These are phyloP conservation scores for Esox masquinongy DNA, from an alignment of 2,797 vertebrate species.

Conservation along the genomic window DNA sequence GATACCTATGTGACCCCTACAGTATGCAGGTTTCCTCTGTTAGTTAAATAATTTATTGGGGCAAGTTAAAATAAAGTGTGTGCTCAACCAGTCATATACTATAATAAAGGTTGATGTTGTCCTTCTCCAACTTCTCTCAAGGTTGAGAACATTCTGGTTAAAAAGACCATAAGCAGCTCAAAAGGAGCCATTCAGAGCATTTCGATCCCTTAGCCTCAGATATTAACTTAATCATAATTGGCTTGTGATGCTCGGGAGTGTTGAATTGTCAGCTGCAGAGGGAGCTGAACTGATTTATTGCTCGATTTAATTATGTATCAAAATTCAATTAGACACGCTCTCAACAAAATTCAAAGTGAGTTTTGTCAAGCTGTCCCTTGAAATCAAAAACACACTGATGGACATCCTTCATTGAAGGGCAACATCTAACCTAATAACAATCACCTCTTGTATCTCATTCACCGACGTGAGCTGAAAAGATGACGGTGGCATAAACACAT, in stretches of 20 bases:
- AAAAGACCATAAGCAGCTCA: conserved; percentile 59
- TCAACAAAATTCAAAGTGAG: conserved; percentile 76
- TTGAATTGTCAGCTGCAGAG: conserved; percentile 76
- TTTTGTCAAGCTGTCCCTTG: conserved; percentile 76
- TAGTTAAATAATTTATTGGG: too few relatives aligned
- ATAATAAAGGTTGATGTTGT: conserved; percentile 47
- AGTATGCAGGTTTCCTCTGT: too few relatives aligned
- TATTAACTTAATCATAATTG: conserved; percentile 84
- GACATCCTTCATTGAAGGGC: conserved; percentile 67
- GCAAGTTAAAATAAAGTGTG: too few relatives aligned
- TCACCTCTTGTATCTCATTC: conserved; percentile 43
- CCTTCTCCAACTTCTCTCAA: conserved; percentile 60
- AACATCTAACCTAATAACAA: conserved; percentile 70
- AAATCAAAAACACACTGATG: conserved; percentile 68
- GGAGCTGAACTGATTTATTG: conserved; percentile 82
- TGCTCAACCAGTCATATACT: too few relatives aligned
- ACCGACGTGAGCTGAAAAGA: conserved; percentile 37
- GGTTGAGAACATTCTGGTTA: conserved; percentile 65
- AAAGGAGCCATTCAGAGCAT: conserved; percentile 62
- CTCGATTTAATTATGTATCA: conserved; percentile 86
- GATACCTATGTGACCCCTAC: too few relatives aligned
- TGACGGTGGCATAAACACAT: conserved; percentile 25
- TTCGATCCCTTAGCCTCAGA: conserved; percentile 71
- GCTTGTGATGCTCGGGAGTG: conserved; percentile 76
- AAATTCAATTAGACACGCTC: conserved; percentile 85